Percentiles rank a stretch among this genome's conserved stretches.
Conservation (phyloP, 2,888 invertebrate species). For the Athrips mouffetella region DNA sequence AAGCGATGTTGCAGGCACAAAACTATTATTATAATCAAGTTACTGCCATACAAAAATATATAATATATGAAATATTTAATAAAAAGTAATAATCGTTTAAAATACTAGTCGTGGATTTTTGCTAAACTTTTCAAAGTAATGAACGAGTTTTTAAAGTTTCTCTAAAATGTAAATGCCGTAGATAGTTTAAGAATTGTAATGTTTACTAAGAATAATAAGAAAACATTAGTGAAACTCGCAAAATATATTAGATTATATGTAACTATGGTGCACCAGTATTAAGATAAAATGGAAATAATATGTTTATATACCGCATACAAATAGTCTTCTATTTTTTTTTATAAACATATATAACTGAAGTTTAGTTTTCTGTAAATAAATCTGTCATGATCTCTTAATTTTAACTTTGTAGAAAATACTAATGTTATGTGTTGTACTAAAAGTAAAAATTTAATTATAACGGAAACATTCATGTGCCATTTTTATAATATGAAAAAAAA, state of each 20-base stretch:
- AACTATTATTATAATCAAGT: constrained; percentile 1
- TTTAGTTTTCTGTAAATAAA: constrained; percentile 63
- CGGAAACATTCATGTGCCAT: constrained; percentile 64
- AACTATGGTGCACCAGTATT: constrained; percentile 71
- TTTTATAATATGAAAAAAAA: constrained; percentile 50
- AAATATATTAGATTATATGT: constrained; percentile 60
- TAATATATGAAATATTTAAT: constrained; percentile 29
- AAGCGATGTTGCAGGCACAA: constrained; percentile 6
- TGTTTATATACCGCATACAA: constrained; percentile 41
- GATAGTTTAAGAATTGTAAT: constrained; percentile 44
- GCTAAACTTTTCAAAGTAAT: constrained; percentile 30
- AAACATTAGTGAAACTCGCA: constrained; percentile 41
- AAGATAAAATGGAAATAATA: constrained; percentile 48
- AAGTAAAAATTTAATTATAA: constrained; percentile 53
- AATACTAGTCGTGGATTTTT: constrained; percentile 25
- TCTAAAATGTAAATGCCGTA: constrained; percentile 55
- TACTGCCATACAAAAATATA: constrained; percentile 43
- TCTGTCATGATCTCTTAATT: constrained; percentile 39
- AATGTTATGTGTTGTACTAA: constrained; percentile 60
- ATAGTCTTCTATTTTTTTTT: constrained; percentile 45
- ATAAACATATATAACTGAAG: constrained; percentile 42
- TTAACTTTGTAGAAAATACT: constrained; percentile 46
- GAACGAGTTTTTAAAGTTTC: constrained; percentile 29
- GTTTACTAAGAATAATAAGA: constrained; percentile 54
- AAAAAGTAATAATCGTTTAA: constrained; percentile 15